Evolutionary conservation across 2,113 vertebrate genomes (phyloP), one percentile per base, ranked within the genome.

Genomic region (Benthochromis sp.): DNA sequence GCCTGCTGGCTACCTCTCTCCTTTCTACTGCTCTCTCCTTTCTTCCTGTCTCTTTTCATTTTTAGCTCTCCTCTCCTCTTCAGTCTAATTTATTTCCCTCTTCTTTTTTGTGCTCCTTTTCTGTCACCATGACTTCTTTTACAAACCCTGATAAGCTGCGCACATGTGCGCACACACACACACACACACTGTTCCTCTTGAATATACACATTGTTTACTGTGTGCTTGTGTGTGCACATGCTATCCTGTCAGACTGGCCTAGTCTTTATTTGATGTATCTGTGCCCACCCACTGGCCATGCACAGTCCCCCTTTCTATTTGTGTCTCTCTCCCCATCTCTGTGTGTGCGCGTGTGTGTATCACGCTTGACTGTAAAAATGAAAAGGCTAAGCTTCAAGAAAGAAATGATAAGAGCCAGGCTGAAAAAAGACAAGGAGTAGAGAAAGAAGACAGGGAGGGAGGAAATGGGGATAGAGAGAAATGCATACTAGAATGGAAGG

Each of bases 351-450:
- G 9, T 6, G 8, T 29, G 43, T 31, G 43, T 11, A 17, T 47
- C 59, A 80, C 4, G n/a, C 83, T 87, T 50, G 69, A 85, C 34
- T 89, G 78, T 55, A 83, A 31, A 86, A 19, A 82, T 82, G 82
- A 85, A 82, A 80, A 84, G 86, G 83, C 73, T 79, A 54, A 86
- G 73, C 89, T 90, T 81, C 21, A 27, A 86, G 83, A 84, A 81
- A 80, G 63, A 90, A 85, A 85, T 2, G 54, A 87, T 89, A 79
- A 89, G 43, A 89, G 66, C 19, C 19, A 82, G 78, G 38, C 83
- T 61, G 59, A 78, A 47, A 73, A 82, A 55, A 69, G n/a, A 57
- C 17, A 11, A 82, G 8, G 24, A 73, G 10, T 43, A 19, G 24
- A 82, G 29, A 80, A 19, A n/a, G 16, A 57, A 31, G 21, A 47